Base-by-base conservation (phyloP, 2,888 invertebrate genomes). In the Sarcophaga caerulescens region DNA sequence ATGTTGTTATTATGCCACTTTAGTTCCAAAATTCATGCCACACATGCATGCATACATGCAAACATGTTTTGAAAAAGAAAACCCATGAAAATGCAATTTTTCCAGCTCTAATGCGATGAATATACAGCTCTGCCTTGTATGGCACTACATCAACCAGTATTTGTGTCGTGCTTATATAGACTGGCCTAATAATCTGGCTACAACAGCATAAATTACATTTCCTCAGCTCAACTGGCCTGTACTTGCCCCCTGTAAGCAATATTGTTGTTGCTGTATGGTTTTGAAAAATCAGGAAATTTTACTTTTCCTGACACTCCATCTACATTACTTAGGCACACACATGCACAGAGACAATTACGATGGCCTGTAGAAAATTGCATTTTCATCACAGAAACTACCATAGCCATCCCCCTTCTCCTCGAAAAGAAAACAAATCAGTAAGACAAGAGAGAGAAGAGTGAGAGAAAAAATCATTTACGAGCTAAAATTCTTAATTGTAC, bases 1-100 rank as follows among this genome's bases (percentile, higher is more conserved):
- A 85, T 90, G 91, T 90, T 90, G 91, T 90, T 90, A 91, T 90
- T 89, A 90, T 89, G 91, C 90, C 91, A 90, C 90, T 90, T 90
- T 89, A 90, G 88, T 87, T 44, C 35, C 68, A 12, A 52, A 52
- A 52, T 17, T 52, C 17, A 52, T 14, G 17, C 3, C 52, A 35
- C 62, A 59, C n/a, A 45, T 6, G 59, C 25, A 47, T 60, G 47
- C 81, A 81, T 88, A 14, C 4, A n/a, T 47, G 52, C 4, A 21
- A 14, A 73, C 66, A 70, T 74, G 59, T 80, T 62, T 70, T 71
- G 62, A 4, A 25, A 25, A 25, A 25, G 4, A 25, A 52, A 77
- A 44, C 59, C 23, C 65, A 23, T 60, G 47, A 66, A 73, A 78
- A 52, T 80, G 73, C 82, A 85, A 57, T 21, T 52, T 52, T 52